phyloP scores from a whole-genome alignment of 2,888 invertebrate species.

The Lasioglossum pauxillum region DNA sequence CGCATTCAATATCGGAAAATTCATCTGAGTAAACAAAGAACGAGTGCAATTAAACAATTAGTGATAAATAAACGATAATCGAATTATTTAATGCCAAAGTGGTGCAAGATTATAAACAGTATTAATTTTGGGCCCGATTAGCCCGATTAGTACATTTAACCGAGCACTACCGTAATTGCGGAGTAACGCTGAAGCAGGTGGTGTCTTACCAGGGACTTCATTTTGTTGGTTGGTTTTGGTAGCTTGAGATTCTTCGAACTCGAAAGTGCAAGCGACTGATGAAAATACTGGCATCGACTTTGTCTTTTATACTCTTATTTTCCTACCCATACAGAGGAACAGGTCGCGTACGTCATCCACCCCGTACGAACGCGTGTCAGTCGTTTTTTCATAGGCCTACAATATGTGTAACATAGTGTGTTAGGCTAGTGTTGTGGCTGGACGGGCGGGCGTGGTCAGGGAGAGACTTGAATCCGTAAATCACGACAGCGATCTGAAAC shows the following conservation, averaged over 20 bases:
- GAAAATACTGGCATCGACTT: constrained; percentile 50
- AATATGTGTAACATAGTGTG: not conserved
- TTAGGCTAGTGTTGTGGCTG: not conserved
- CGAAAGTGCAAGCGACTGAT: constrained; percentile 65
- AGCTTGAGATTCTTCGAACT: constrained; percentile 45
- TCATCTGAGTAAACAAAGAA: not conserved
- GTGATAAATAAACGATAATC: not conserved
- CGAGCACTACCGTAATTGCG: not conserved
- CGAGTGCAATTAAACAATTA: no score
- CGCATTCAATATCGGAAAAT: no score
- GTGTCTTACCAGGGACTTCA: constrained; percentile 71
- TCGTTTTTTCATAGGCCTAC: constrained; percentile 21
- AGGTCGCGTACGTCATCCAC: constrained; percentile 38
- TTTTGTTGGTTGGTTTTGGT: constrained; percentile 59
- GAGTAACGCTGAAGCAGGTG: no score
- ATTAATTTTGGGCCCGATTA: no score
- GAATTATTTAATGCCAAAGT: not conserved
- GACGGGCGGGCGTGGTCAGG: constrained; percentile 49
- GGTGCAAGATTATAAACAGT: not conserved
- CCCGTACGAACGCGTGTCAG: constrained; percentile 41
- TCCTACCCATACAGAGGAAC: constrained; percentile 34
- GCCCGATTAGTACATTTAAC: not conserved
- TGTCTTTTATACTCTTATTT: constrained; percentile 70
- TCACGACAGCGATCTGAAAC: constrained; percentile 65
- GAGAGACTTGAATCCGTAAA: constrained; percentile 64